These are phyloP conservation scores for Vespertilio murinus DNA, from an alignment of 2,797 vertebrate genomes.

Conservation along the genomic window DNA sequence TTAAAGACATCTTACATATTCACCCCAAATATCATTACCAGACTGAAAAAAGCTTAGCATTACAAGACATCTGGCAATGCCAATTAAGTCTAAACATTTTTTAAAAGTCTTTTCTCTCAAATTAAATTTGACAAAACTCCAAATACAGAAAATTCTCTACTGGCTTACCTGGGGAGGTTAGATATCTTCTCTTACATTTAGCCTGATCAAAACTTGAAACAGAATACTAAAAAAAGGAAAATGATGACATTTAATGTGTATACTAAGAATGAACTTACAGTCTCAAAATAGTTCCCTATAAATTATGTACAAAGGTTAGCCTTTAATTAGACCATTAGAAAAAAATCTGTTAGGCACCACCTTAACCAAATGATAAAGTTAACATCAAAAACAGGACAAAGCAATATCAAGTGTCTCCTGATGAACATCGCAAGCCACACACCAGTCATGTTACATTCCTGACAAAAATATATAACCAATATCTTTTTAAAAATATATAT, in stretches of 20 bases:
- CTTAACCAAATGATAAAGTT: background rate
- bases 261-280: background rate
- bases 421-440: background rate
- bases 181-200: conserved; percentile 63
- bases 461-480: background rate
- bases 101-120: background rate
- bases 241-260: background rate
- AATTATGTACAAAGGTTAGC: background rate
- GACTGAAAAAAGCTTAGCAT: background rate
- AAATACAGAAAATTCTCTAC: conserved; percentile 43
- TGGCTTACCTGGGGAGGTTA: conserved; percentile 76
- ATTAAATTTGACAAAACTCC: background rate
- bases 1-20: background rate
- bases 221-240: conserved; percentile 61
- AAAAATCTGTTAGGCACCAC: background rate
- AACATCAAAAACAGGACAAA: background rate
- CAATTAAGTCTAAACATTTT: background rate
- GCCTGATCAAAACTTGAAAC: conserved; percentile 24
- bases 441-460: background rate
- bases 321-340: background rate
- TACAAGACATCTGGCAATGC: background rate
- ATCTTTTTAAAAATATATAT: no score
- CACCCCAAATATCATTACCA: background rate
- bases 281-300: conserved; percentile 14
- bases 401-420: background rate